Base-by-base conservation (phyloP, 2,797 vertebrate genomes). In the Sylvilagus floridanus region DNA sequence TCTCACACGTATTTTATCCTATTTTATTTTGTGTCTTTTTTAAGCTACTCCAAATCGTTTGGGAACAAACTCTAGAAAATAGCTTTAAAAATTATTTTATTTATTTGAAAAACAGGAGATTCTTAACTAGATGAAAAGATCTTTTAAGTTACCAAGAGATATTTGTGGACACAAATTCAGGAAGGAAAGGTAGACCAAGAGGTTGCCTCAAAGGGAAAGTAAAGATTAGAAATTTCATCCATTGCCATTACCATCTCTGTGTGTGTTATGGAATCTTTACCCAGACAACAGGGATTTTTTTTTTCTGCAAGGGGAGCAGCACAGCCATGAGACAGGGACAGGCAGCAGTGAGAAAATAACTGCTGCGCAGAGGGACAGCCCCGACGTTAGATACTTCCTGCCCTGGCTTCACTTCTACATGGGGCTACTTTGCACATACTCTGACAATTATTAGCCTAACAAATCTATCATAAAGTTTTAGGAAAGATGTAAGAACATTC, bases 391-490 rank as follows among this genome's bases (percentile, higher is more conserved):
- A 78, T 24, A 66, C 62, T 90, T 94, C 84, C 91, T 95, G 83
- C 57, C 17, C 30, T 68, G 82, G 75, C 66, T 88, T 82, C 62
- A 26, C 79, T 77, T 94, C 75, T 77, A 69, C n/a, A 13, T 21
- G 50, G 30, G 11, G 50, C 60, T 91, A 93, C 30, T 75, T 13
- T 72, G 65, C 79, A 84, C 47, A 50, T 35, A 30, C 28, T 87
- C 65, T 24, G 5, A 66, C 63, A 95, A 93, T 86, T 91, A 77
- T 86, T 69, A 90, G 87, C 86, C 78, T 75, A 86, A 90, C 82
- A 95, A 93, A 93, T 91, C 92, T 75, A 88, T 83, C 92, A 95
- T 71, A 87, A 88, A 96, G 78, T 93, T 93, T 93, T 57, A 92
- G 83, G 35, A 28, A 90, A 66, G 63, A 88, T 37, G 37, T 72